These are phyloP conservation scores for Phoeniculus purpureus DNA, from an alignment of 2,797 vertebrate species.

Conservation along the genomic window DNA sequence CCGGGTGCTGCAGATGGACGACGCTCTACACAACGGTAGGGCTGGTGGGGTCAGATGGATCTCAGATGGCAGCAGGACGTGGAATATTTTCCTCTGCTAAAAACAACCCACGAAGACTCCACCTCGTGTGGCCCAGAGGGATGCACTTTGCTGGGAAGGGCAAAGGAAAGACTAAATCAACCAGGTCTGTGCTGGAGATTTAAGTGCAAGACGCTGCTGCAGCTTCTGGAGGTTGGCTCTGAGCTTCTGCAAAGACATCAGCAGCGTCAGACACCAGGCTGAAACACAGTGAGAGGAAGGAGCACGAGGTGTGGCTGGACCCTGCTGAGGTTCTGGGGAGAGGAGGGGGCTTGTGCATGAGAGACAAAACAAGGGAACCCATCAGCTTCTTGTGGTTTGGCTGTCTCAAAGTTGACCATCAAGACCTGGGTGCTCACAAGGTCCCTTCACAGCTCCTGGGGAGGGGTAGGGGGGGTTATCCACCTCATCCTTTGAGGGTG, in stretches of 20 bases:
- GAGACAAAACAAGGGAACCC: fast-evolving
- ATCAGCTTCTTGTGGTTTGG: fast-evolving
- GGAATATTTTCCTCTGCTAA: not conserved
- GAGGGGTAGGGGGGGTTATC: not conserved
- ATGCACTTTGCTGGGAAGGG: not conserved
- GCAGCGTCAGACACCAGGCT: fast-evolving
- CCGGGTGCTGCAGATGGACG: fast-evolving
- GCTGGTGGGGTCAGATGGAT: not conserved
- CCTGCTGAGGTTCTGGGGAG: not conserved
- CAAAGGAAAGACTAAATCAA: not conserved
- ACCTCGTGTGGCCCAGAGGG: not conserved
- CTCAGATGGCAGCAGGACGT: not conserved
- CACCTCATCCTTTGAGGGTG: not conserved
- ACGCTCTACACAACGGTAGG: not conserved
- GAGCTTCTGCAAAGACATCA: not conserved
- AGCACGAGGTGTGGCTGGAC: not conserved
- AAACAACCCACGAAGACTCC: not conserved
- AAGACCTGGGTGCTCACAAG: not conserved
- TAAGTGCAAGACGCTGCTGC: fast-evolving
- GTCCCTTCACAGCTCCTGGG: not conserved
- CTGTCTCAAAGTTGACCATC: not conserved
- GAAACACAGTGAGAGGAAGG: fast-evolving
- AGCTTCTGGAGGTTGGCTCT: not conserved
- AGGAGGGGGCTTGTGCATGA: not conserved
- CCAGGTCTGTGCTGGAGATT: not conserved